phyloP scores from a whole-genome alignment of 2,888 invertebrate species.

The Protophormia terraenovae region DNA sequence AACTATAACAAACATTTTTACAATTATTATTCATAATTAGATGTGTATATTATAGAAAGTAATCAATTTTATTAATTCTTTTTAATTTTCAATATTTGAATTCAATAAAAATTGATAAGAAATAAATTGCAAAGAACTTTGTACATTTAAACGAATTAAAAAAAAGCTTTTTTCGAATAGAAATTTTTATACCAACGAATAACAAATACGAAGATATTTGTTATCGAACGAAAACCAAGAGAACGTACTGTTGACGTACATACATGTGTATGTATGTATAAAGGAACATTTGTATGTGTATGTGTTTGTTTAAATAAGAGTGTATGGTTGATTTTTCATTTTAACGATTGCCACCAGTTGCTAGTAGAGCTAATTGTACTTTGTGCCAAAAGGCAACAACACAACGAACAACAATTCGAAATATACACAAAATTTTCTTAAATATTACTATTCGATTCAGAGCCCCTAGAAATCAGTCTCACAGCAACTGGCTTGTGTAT shows the following conservation, averaged over 20 bases:
- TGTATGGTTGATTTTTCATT: neutral
- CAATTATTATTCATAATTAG: neutral
- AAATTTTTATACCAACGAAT: neutral
- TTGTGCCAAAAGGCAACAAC: conserved; percentile 42
- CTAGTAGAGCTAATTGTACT: conserved; percentile 56
- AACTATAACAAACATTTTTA: neutral
- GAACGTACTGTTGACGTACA: neutral
- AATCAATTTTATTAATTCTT: neutral
- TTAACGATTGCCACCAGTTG: conserved; percentile 14
- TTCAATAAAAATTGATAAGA: conserved; percentile 34
- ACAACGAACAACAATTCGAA: neutral
- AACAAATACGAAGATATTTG: neutral
- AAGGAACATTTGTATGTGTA: neutral
- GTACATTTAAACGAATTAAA: conserved; percentile 15
- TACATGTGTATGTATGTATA: neutral
- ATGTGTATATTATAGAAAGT: too few relatives aligned
- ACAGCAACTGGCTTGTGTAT: conserved; percentile 78
- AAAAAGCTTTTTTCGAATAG: conserved; percentile 3
- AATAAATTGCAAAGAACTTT: conserved; percentile 44
- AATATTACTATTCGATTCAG: conserved; percentile 33
- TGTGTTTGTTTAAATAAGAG: neutral
- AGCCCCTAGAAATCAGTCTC: conserved; percentile 75
- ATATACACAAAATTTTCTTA: neutral
- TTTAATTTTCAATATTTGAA: neutral
- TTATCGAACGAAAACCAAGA: neutral